Evolutionary conservation across 2,113 vertebrate species (phyloP), one percentile per base, ranked within the genome.

Genomic region (Eolophus roseicapilla): DNA sequence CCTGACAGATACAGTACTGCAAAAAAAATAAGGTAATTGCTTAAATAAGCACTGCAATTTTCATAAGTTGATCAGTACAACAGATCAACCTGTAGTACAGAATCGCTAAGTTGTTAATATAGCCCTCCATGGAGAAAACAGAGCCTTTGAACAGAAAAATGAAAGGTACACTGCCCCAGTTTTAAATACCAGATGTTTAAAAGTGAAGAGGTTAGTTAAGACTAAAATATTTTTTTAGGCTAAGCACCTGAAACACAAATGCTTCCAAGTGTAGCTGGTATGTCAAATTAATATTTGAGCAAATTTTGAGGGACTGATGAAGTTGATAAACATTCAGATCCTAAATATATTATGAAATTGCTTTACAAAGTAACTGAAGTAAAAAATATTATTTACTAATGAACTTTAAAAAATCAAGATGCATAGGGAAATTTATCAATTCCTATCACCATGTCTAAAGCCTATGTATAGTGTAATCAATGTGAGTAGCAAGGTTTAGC

Each of bases 1-100:
- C 1, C 44, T 69, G 39, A 75, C 12, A 67, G 25, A 67, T 20
- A 57, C 10, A 77, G 9, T 29, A 37, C 16, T 59, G 70, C 7
- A 68, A 91, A 89, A 63, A 63, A 62, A 27, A 59, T 16, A 52
- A 28, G 16, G 23, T n/a, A 57, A 23, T 3, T 0, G 37, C 41
- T 91, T 43, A 73, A 79, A 65, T 11, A 87, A 82, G 74, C 43
- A 49, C 19, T 76, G 15, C n/a, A 62, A 41, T 4, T 89, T 76
- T 41, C 33, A 1, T 20, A 75, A 89, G 25, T 11, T 23, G 33
- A n/a, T 18, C 39, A 63, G 10, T 33, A 50, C 27, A 75, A 33
- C 9, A 85, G 29, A 44, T 0, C 21, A 41, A 25, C 7, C 14
- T n/a, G 17, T 0, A 68, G 8, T 9, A 50, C 1, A 50, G 83